These are phyloP conservation scores for Pangasianodon hypophthalmus DNA, from an alignment of 2,113 vertebrate genomes.

Conservation along the genomic window DNA sequence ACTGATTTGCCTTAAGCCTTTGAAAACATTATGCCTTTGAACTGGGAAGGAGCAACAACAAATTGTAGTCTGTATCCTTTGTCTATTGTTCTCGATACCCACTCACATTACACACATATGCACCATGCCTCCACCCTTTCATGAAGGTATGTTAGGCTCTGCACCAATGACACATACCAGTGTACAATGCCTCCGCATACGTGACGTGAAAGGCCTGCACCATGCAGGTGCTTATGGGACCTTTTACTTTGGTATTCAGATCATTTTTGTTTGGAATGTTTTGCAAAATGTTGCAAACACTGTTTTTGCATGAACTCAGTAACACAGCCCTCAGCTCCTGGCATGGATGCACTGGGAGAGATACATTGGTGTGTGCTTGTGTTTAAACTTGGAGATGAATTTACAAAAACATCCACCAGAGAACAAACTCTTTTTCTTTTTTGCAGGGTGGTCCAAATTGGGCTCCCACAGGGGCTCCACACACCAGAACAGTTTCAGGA, in stretches of 20 bases:
- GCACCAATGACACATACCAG: neutral
- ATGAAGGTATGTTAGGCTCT: neutral
- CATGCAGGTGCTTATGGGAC: neutral
- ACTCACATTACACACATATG: neutral
- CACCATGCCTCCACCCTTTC: neutral
- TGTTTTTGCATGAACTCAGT: neutral
- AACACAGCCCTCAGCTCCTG: neutral
- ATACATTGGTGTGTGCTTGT: too few species aligned
- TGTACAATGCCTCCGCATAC: neutral
- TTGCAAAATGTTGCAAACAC: neutral
- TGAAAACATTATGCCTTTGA: neutral
- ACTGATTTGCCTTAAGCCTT: neutral
- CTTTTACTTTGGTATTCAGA: neutral
- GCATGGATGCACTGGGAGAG: too few species aligned
- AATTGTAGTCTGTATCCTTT: neutral
- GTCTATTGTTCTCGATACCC: neutral
- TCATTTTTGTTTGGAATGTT: neutral
- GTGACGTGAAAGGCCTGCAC: neutral
- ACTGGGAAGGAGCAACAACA: neutral
- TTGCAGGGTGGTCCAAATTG: too few species aligned
- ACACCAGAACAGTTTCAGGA: too few species aligned
- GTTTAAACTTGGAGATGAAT: too few species aligned
- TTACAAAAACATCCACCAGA: too few species aligned
- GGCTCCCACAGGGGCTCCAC: too few species aligned
- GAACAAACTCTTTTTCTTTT: too few species aligned